phyloP scores from a whole-genome alignment of 2,888 invertebrate genomes.

The Drosophila nr. medialis region DNA sequence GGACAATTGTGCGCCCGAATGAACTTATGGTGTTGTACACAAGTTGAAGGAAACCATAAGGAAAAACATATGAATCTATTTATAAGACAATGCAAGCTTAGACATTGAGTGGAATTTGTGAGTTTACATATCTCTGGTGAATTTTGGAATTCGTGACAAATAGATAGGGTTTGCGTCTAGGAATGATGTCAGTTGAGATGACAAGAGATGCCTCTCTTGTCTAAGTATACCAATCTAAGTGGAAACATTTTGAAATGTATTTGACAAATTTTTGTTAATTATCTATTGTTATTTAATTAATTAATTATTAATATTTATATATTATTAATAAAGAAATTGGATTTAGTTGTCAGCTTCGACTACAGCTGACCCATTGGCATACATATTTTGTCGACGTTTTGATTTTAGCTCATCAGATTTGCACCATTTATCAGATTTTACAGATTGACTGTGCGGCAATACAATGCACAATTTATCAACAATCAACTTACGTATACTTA shows the following conservation, averaged over 20 bases:
- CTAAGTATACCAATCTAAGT: neutral
- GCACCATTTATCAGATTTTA: constrained; percentile 18
- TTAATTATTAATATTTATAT: neutral
- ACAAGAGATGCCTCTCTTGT: neutral
- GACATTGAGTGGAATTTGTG: constrained; percentile 22
- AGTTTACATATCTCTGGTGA: neutral
- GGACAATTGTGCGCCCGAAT: constrained; percentile 37
- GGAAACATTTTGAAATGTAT: neutral
- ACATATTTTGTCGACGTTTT: neutral
- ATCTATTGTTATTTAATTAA: neutral
- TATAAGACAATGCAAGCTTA: constrained; percentile 30
- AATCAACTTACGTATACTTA: constrained; percentile 39
- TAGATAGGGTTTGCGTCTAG: no score
- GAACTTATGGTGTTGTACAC: constrained; percentile 36
- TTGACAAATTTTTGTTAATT: neutral
- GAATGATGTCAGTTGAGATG: neutral
- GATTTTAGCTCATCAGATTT: constrained; percentile 5
- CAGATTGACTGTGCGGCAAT: constrained; percentile 10
- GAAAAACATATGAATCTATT: constrained; percentile 41
- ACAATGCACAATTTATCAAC: constrained; percentile 53
- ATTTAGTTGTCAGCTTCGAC: neutral
- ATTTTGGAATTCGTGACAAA: neutral
- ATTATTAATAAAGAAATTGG: neutral
- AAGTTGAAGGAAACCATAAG: constrained; percentile 23
- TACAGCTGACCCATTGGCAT: constrained; percentile 23